These are phyloP conservation scores for Drosophila tani DNA, from an alignment of 1,140 invertebrate species.

Conservation along the genomic window DNA sequence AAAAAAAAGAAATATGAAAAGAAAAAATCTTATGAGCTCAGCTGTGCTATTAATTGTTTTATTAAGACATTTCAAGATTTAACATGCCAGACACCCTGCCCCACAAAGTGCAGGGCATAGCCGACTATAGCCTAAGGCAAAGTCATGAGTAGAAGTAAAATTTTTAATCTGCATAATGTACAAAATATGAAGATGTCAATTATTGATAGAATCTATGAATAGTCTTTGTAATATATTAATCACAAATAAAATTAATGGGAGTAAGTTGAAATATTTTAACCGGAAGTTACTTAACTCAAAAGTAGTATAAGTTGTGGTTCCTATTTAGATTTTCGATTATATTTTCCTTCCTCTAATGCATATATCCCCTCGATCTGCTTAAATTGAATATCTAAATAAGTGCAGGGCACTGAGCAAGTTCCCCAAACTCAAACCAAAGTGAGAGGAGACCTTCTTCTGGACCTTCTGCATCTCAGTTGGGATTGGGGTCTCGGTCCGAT, in stretches of 20 bases:
- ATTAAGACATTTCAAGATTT: slow-evolving; percentile 83
- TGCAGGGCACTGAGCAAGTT: neutral
- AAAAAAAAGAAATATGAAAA: slow-evolving; percentile 43
- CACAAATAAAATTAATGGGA: too few species aligned
- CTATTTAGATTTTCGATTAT: too few species aligned
- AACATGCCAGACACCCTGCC: slow-evolving; percentile 73
- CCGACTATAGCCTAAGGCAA: neutral
- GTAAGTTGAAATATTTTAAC: too few species aligned
- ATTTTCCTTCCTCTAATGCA: too few species aligned
- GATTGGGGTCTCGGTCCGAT: neutral
- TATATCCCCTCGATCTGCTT: neutral
- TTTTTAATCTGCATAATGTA: neutral
- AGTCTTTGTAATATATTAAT: too few species aligned
- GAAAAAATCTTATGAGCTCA: slow-evolving; percentile 75
- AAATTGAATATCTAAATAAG: neutral
- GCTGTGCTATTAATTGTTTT: slow-evolving; percentile 83
- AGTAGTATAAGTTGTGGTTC: too few species aligned
- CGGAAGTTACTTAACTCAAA: neutral
- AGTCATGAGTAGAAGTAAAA: too few species aligned
- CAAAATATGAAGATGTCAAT: neutral
- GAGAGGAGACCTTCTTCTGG: slow-evolving; percentile 3
- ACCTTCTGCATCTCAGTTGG: neutral
- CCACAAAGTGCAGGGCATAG: neutral
- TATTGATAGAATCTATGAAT: neutral
- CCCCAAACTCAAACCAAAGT: neutral